phyloP scores from a whole-genome alignment of 2,113 vertebrate genomes.

The Callopanchax toddi region DNA sequence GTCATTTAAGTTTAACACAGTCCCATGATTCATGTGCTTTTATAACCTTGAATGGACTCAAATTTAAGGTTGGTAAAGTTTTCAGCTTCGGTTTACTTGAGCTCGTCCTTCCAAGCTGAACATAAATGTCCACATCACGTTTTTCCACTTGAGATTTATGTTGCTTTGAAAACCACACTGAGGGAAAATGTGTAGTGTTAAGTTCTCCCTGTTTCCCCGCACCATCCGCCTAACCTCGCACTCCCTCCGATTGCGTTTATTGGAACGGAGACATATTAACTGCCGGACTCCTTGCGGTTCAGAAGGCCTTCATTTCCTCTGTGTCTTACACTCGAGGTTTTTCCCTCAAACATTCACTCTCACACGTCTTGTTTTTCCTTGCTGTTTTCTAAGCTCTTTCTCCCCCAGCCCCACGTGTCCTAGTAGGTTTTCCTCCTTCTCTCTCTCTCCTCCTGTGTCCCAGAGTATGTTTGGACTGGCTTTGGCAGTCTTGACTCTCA shows the following conservation, averaged over 20 bases:
- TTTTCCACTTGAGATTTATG: slow-evolving; percentile 59
- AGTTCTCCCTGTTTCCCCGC: slow-evolving; percentile 47
- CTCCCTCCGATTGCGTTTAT: slow-evolving; percentile 42
- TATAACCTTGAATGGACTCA: slow-evolving; percentile 22
- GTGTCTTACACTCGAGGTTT: slow-evolving; percentile 57
- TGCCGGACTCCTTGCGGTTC: slow-evolving; percentile 54
- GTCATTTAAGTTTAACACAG: slow-evolving; percentile 16
- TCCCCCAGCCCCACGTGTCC: slow-evolving; percentile 50
- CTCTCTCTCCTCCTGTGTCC: slow-evolving; percentile 55
- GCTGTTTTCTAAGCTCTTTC: slow-evolving; percentile 64
- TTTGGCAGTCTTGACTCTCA: slow-evolving; percentile 19
- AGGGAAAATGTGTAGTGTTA: slow-evolving; percentile 46
- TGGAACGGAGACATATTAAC: slow-evolving; percentile 63
- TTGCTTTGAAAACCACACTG: slow-evolving; percentile 50
- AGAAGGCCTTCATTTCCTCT: slow-evolving; percentile 69
- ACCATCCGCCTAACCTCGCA: slow-evolving; percentile 41
- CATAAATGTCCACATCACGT: slow-evolving; percentile 51
- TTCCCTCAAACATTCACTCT: slow-evolving; percentile 67
- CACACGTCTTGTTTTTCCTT: slow-evolving; percentile 74
- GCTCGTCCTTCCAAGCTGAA: slow-evolving; percentile 29
- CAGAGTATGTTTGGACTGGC: slow-evolving; percentile 68
- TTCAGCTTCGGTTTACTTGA: slow-evolving; percentile 30
- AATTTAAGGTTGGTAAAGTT: slow-evolving; percentile 40
- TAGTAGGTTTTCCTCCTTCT: slow-evolving; percentile 55
- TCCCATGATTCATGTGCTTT: slow-evolving; percentile 42